Conservation (phyloP, 2,888 invertebrate species). For the Muscina levida region DNA sequence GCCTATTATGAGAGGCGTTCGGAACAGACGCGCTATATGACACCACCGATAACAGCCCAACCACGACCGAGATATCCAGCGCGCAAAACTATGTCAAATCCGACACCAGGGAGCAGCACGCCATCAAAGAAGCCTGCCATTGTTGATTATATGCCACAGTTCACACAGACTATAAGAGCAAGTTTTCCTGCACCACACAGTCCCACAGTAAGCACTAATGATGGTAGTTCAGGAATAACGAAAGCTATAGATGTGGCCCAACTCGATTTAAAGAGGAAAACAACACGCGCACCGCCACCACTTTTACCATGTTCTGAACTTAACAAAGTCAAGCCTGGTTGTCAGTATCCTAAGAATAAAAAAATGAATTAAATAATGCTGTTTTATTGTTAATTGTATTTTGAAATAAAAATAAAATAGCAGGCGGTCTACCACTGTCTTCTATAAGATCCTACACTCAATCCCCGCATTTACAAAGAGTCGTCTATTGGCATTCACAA, state of each 20-base stretch:
- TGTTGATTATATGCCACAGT: slow-evolving; percentile 31
- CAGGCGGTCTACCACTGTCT: no score
- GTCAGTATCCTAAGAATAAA: no score
- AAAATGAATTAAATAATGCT: no score
- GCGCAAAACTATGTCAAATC: neutral
- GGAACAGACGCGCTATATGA: slow-evolving; percentile 54
- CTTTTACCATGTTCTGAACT: slow-evolving; percentile 41
- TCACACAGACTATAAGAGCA: slow-evolving; percentile 44
- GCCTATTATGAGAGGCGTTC: slow-evolving; percentile 62
- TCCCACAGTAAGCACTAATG: slow-evolving; percentile 52
- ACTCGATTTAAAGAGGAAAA: neutral
- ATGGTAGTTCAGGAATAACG: slow-evolving; percentile 35
- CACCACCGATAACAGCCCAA: slow-evolving; percentile 47
- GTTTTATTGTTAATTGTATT: no score
- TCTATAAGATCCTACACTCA: no score
- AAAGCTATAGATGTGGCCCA: neutral
- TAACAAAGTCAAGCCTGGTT: neutral
- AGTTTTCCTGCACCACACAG: slow-evolving; percentile 45
- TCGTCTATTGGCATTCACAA: no score
- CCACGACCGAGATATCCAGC: slow-evolving; percentile 31
- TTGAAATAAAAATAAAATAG: no score
- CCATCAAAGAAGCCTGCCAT: no score
- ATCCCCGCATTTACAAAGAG: no score
- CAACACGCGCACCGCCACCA: slow-evolving; percentile 44
- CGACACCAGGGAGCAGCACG: neutral